Conservation (phyloP, 30 jellyfish, hydroid and myxozoan species). For the Haliclystus octoradiatus region DNA sequence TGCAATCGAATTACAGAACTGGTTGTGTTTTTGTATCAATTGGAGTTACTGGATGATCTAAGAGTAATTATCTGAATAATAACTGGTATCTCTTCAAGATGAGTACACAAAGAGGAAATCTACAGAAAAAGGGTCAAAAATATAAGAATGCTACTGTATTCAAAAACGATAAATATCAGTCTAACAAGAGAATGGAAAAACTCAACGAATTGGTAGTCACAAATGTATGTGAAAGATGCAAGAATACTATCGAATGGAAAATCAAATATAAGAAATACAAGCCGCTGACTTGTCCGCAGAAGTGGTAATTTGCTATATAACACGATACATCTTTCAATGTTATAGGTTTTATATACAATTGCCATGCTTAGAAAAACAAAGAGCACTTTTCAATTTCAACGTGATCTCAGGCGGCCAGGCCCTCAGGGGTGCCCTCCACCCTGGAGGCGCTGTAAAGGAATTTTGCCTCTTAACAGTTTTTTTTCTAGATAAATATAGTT, state of each 20-base stretch:
- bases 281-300: conserved; percentile 68
- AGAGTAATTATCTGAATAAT: too few relatives aligned
- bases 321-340: not conserved
- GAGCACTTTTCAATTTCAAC: too few relatives aligned
- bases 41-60: too few relatives aligned
- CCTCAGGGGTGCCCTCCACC: too few relatives aligned
- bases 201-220: conserved; percentile 40
- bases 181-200: conserved; percentile 45
- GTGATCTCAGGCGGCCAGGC: too few relatives aligned
- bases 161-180: conserved; percentile 55
- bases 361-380: not conserved
- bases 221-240: conserved; percentile 82
- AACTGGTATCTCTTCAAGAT: too few relatives aligned
- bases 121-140: conserved; percentile 46
- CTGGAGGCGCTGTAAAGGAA: too few relatives aligned
- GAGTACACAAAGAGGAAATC: conserved; percentile 53
- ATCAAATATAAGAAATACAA: conserved; percentile 76
- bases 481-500: too few relatives aligned
- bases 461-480: too few relatives aligned
- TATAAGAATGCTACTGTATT: conserved; percentile 51
- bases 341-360: not conserved
- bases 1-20: too few relatives aligned
- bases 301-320: conserved; percentile 41
- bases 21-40: too few relatives aligned
- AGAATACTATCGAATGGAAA: conserved; percentile 85